A percentile compares a stretch with the other conserved stretches of the same genome.
Evolutionary conservation across 2,888 invertebrate genomes (phyloP).

Genomic region (Entomobrya proxima): DNA sequence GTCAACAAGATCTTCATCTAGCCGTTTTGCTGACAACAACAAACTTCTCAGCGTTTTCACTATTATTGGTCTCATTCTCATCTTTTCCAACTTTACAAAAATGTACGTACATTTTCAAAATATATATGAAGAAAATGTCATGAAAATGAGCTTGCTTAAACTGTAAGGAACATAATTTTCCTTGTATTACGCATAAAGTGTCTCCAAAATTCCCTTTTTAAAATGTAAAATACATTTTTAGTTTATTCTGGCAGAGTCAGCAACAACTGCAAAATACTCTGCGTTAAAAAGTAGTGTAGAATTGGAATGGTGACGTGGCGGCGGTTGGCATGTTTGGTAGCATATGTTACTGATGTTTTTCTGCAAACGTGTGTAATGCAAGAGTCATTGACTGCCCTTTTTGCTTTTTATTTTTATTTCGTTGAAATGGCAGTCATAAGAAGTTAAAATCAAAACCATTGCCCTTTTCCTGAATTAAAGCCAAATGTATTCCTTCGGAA

Average conservation of each 20-base stretch:
- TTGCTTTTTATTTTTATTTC: slow-evolving; percentile 11
- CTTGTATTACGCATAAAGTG: too few relatives aligned
- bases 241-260: slow-evolving; percentile 41
- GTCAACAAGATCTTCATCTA: slow-evolving; percentile 62
- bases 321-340: slow-evolving; percentile 45
- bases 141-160: slow-evolving; percentile 11
- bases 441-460: slow-evolving; percentile 36
- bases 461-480: slow-evolving; percentile 46
- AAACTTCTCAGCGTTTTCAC: slow-evolving; percentile 63
- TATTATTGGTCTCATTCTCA: slow-evolving; percentile 63
- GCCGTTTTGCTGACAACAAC: slow-evolving; percentile 62
- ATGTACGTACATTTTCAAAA: slow-evolving; percentile 54
- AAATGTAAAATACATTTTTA: slow-evolving; percentile 42
- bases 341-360: slow-evolving; percentile 55
- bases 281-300: not conserved
- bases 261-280: slow-evolving; percentile 28
- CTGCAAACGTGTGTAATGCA: not conserved
- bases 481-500: too few relatives aligned
- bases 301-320: not conserved
- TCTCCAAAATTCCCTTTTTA: slow-evolving; percentile 23
- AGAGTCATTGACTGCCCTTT: slow-evolving; percentile 57
- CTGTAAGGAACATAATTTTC: too few relatives aligned
- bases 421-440: slow-evolving; percentile 29
- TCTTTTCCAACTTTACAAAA: slow-evolving; percentile 66
- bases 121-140: not conserved